Conservation (phyloP, 2,113 vertebrate species). For the Nematolebias whitei region DNA sequence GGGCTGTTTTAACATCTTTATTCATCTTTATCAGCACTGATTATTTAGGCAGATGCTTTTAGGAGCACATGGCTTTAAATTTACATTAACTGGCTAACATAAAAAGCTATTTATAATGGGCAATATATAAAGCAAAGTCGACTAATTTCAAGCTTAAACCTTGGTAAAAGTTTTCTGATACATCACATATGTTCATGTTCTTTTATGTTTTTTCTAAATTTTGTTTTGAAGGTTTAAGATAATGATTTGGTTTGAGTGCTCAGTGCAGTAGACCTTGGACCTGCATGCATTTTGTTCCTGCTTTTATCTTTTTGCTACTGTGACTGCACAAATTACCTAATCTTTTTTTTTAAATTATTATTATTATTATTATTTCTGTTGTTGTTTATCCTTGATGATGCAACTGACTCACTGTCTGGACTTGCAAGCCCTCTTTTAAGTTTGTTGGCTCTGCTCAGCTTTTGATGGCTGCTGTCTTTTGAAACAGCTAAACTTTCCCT, state of each 20-base stretch:
- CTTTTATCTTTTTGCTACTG: conserved; percentile 34
- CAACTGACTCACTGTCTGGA: conserved; percentile 7
- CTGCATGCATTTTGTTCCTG: conserved; percentile 1
- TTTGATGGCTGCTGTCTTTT: conserved; percentile 49
- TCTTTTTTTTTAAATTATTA: conserved; percentile 14
- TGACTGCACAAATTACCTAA: conserved; percentile 22
- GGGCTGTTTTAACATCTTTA: neutral
- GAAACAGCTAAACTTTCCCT: conserved; percentile 38
- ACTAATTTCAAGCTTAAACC: neutral
- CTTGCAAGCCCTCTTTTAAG: neutral
- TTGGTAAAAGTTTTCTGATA: neutral
- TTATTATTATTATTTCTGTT: conserved; percentile 11
- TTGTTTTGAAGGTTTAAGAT: neutral
- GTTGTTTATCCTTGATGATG: conserved; percentile 13
- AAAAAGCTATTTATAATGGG: neutral
- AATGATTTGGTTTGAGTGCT: neutral
- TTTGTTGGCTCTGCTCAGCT: conserved; percentile 30
- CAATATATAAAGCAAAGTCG: too few species aligned
- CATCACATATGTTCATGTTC: neutral
- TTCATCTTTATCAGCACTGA: neutral
- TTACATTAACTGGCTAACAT: neutral
- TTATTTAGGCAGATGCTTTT: neutral
- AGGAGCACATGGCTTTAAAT: neutral
- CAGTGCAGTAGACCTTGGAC: conserved; percentile 31
- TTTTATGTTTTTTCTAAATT: neutral